Conservation (phyloP, 2,888 invertebrate genomes). For the Harmothoe impar region DNA sequence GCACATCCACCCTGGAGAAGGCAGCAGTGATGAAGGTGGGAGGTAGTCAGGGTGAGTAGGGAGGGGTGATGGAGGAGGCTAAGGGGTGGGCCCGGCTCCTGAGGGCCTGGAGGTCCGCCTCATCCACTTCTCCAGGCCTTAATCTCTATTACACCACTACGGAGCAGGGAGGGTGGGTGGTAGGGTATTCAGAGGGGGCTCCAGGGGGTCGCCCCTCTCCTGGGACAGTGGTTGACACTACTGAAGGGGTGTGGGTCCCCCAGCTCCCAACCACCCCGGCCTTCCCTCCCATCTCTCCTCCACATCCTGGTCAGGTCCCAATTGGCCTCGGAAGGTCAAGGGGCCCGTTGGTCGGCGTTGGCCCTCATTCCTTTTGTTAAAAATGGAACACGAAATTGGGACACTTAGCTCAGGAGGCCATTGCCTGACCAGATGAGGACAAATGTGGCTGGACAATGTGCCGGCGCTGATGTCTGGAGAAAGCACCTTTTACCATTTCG, state of each 20-base stretch:
- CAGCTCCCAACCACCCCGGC: not conserved
- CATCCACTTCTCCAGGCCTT: conserved; percentile 1
- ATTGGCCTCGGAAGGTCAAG: not conserved
- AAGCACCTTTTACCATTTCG: no score
- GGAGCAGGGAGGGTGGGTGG: not conserved
- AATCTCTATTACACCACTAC: conserved; percentile 37
- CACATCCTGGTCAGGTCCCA: not conserved
- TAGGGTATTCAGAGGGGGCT: not conserved
- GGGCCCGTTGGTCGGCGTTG: not conserved
- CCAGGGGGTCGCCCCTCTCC: not conserved
- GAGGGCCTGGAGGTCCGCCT: conserved; percentile 14
- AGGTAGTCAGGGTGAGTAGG: not conserved
- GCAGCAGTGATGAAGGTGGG: not conserved
- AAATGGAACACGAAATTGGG: not conserved
- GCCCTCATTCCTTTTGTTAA: conserved; percentile 27
- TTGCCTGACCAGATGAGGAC: not conserved
- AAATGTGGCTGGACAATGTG: not conserved
- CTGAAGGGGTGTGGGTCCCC: not conserved
- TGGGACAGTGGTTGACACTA: not conserved
- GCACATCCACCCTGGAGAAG: not conserved
- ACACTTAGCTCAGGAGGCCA: conserved; percentile 5
- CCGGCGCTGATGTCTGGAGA: not conserved
- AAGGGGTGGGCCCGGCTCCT: not conserved
- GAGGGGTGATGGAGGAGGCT: not conserved
- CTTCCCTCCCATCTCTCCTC: no score